These are phyloP conservation scores for Neomonachus schauinslandi DNA, from an alignment of 2,113 vertebrate genomes.

Conservation along the genomic window DNA sequence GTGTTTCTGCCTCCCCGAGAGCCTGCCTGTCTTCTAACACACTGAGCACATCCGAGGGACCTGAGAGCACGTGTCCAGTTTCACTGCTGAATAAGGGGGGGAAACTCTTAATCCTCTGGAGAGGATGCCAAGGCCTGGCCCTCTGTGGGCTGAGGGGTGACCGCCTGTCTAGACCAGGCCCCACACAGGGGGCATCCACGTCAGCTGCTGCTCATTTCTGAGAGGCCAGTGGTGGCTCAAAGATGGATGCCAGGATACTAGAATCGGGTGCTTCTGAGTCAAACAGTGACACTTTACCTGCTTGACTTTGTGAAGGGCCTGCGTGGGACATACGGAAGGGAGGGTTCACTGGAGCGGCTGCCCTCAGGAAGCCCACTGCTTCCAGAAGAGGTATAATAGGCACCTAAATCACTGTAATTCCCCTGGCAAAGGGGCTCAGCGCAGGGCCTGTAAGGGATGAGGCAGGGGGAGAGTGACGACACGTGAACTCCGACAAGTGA, in stretches of 20 bases:
- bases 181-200: background rate
- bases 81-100: background rate
- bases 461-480: background rate
- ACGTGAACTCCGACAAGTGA: background rate
- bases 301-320: background rate
- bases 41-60: background rate
- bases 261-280: background rate
- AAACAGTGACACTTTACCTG: background rate
- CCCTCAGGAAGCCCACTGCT: background rate
- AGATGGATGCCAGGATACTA: background rate
- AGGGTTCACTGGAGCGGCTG: background rate
- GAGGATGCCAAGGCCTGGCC: background rate
- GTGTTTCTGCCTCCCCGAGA: background rate
- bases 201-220: background rate
- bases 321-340: background rate
- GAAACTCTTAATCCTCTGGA: background rate
- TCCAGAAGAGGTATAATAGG: background rate
- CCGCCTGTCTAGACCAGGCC: background rate
- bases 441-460: background rate
- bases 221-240: background rate
- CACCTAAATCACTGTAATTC: background rate
- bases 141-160: background rate
- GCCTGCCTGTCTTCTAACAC: background rate
- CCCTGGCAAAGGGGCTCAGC: background rate
- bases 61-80: background rate